Conservation (phyloP, 2,797 vertebrate genomes). For the Peromyscus nudipes region DNA sequence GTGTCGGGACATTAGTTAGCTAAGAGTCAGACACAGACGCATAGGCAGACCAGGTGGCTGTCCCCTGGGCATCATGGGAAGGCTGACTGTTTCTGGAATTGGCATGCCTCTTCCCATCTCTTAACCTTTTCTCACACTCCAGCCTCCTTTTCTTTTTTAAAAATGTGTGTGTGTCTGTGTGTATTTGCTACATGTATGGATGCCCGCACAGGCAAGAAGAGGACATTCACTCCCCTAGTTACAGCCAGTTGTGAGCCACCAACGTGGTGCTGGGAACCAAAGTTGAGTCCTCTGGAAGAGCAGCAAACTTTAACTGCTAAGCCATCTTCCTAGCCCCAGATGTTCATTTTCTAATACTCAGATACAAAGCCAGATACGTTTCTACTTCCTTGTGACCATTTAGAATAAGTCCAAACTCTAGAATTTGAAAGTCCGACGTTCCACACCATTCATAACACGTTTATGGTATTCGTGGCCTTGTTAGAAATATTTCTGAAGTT, state of each 20-base stretch:
- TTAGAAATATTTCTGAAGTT: not conserved
- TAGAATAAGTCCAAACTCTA: not conserved
- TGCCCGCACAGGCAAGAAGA: not conserved
- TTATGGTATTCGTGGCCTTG: not conserved
- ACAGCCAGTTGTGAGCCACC: not conserved
- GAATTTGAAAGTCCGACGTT: not conserved
- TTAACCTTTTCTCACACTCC: not conserved
- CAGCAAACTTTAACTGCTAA: not conserved
- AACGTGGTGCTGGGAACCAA: not conserved
- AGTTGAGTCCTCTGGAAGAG: not conserved
- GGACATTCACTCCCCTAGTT: not conserved
- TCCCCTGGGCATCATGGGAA: not conserved
- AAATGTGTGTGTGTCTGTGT: not conserved
- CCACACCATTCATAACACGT: not conserved
- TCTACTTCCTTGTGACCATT: slow-evolving; percentile 30
- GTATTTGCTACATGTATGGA: not conserved
- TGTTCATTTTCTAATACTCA: not conserved
- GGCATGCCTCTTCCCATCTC: not conserved
- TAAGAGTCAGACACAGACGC: not conserved
- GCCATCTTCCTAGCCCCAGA: too few species aligned
- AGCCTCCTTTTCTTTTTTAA: not conserved
- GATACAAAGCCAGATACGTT: slow-evolving; percentile 1
- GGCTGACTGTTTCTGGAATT: not conserved
- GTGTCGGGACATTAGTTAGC: not conserved
- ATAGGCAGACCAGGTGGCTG: not conserved